Evolutionary conservation across 2,888 invertebrate genomes (phyloP), one percentile per base, ranked within the genome.

Genomic region (Alloplasta piceator): DNA sequence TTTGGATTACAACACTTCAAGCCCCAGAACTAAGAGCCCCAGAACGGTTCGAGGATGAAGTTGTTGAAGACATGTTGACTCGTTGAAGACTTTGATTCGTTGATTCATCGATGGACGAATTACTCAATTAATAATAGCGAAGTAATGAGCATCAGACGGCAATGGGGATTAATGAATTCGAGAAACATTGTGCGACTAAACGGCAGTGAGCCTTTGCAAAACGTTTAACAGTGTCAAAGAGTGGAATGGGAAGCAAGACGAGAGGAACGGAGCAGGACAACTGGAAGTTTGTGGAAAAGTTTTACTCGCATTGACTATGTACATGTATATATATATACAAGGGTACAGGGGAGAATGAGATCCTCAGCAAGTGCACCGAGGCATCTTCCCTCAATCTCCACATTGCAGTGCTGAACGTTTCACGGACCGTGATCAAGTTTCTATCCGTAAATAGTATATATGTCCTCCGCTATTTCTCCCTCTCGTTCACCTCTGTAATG

Each of bases 351-450:
- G n/a, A 78, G 73, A 78, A 78, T 73, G 74, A 39, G 39, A 78
- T 72, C 67, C 80, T 78, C 66, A 12, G 39, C 70, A 55, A 61
- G 66, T 60, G 74, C 81, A 67, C 36, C 56, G 68, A 70, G 73
- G 77, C 73, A 73, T 77, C 81, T 81, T 78, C 46, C 52, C 60
- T 64, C 71, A 67, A 74, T 81, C 74, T 66, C 46, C 39, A 58
- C 78, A 74, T 66, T 66, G 58, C 70, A 70, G 74, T 67, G 78
- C 74, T 66, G 70, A 81, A 71, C 78, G 74, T 78, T 81, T 81
- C 81, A 81, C 78, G 48, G 74, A 48, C 74, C 55, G 78, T 74
- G 74, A 81, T 81, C 81, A 71, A 81, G 81, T 81, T 81, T 81
- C 78, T 67, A 71, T 74, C 74, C 81, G 81, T 81, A 81, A 80